phyloP scores from a whole-genome alignment of 2,797 vertebrate species.

The Amazona finschi region DNA sequence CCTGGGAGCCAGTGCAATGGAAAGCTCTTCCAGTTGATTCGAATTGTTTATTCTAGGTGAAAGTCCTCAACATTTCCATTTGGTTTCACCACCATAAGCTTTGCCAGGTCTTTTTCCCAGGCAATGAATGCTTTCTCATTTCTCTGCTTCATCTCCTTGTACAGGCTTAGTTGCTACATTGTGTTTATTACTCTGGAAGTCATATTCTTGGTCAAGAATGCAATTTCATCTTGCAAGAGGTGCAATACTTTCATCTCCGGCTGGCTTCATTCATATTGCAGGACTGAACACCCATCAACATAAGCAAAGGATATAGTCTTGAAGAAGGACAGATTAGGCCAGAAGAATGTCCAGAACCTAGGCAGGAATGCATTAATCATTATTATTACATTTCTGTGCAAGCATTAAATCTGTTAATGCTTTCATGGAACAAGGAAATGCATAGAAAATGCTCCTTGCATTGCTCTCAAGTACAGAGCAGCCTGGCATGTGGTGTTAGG shows the following conservation, averaged over 20 bases:
- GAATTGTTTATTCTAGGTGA: conserved; percentile 62
- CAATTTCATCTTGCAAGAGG: neutral
- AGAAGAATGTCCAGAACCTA: neutral
- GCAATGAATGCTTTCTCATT: conserved; percentile 14
- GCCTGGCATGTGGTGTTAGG: neutral
- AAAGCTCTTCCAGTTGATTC: conserved; percentile 52
- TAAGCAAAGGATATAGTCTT: neutral
- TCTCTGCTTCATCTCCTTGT: conserved; percentile 27
- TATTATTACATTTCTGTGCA: conserved; percentile 13
- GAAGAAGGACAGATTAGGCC: neutral
- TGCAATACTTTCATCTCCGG: neutral
- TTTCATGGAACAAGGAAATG: neutral
- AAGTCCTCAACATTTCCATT: conserved; percentile 66
- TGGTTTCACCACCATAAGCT: conserved; percentile 46
- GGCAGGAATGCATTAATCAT: neutral
- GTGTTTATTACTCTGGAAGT: conserved; percentile 3
- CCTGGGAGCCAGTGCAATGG: conserved; percentile 46
- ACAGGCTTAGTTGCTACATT: neutral
- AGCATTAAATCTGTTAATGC: neutral
- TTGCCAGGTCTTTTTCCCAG: conserved; percentile 36
- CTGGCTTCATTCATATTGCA: neutral
- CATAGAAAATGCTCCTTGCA: neutral
- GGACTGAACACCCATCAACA: neutral
- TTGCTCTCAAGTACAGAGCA: neutral
- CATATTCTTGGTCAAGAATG: neutral